phyloP scores from a whole-genome alignment of 2,888 invertebrate species.

The Thyatira batis region DNA sequence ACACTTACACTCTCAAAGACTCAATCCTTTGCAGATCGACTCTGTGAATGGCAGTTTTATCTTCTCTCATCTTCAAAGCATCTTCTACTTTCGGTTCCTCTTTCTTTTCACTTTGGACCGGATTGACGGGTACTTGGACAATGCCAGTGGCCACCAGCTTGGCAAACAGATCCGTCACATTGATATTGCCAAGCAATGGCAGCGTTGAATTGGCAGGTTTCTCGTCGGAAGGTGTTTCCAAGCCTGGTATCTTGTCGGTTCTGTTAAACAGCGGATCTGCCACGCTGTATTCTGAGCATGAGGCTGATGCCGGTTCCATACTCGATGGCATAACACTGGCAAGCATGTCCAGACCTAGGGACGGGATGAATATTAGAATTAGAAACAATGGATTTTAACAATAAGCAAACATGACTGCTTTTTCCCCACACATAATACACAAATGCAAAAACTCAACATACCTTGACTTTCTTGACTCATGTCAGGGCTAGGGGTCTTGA shows the following conservation, averaged over 20 bases:
- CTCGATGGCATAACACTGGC: constrained; percentile 85
- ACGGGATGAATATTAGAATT: too few relatives aligned
- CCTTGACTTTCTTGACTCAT: constrained; percentile 59
- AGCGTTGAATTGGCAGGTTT: constrained; percentile 43
- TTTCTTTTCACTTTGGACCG: constrained; percentile 40
- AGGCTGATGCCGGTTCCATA: constrained; percentile 81
- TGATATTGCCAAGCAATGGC: constrained; percentile 73
- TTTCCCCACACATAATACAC: not conserved
- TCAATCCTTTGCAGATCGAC: constrained; percentile 87
- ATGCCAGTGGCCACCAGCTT: constrained; percentile 90
- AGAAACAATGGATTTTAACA: too few relatives aligned
- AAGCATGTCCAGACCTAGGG: constrained; percentile 83
- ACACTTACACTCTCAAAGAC: constrained; percentile 87
- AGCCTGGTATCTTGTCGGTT: constrained; percentile 63
- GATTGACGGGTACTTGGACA: constrained; percentile 46
- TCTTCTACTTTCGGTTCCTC: constrained; percentile 41
- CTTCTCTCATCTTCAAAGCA: constrained; percentile 51
- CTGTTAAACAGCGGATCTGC: constrained; percentile 65
- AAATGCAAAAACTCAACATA: constrained; percentile 25
- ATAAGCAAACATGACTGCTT: too few relatives aligned
- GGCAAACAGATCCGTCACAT: constrained; percentile 92
- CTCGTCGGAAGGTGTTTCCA: constrained; percentile 59
- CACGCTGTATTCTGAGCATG: constrained; percentile 81
- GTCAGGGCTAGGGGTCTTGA: constrained; percentile 67
- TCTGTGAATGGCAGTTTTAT: constrained; percentile 77